Percentiles rank a stretch among this genome's conserved stretches.
These are phyloP conservation scores for Pteria penguin DNA, from an alignment of 2,888 invertebrate genomes.

Conservation along the genomic window DNA sequence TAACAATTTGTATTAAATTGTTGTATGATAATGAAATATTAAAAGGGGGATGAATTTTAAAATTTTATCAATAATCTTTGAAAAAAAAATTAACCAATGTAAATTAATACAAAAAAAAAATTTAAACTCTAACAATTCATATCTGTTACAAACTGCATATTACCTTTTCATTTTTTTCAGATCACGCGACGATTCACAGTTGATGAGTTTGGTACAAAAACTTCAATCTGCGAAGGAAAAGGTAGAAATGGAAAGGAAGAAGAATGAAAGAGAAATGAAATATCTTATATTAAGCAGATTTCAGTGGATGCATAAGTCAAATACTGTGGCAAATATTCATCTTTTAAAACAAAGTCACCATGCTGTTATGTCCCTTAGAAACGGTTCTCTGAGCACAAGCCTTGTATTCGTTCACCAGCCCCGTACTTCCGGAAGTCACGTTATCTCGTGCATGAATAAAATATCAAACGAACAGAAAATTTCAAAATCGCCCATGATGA, in stretches of 20 bases:
- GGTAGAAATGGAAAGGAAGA: not conserved
- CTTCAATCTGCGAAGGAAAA: not conserved
- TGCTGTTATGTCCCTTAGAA: constrained; percentile 1
- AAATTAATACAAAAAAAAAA: no score
- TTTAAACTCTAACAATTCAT: no score
- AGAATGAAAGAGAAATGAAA: not conserved
- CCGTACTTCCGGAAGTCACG: constrained; percentile 23
- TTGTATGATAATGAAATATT: no score
- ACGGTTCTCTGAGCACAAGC: constrained; percentile 6
- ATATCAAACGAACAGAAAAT: constrained; percentile 24
- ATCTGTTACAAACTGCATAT: no score
- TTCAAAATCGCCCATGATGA: constrained; percentile 41
- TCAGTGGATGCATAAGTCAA: constrained; percentile 25
- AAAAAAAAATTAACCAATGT: no score
- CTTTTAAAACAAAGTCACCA: not conserved
- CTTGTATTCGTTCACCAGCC: constrained; percentile 40
- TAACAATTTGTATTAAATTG: no score
- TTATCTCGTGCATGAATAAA: constrained; percentile 33
- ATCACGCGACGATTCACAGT: no score
- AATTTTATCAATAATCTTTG: no score
- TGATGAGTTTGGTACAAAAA: not conserved
- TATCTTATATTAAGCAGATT: constrained; percentile 10
- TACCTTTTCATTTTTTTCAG: no score
- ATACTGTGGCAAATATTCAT: constrained; percentile 24
- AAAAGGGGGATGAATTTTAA: no score